A percentile compares a stretch with the other conserved stretches of the same genome.
These are phyloP conservation scores for Caenorhabditis imperialis DNA, from an alignment of 2,888 invertebrate genomes.

Conservation along the genomic window DNA sequence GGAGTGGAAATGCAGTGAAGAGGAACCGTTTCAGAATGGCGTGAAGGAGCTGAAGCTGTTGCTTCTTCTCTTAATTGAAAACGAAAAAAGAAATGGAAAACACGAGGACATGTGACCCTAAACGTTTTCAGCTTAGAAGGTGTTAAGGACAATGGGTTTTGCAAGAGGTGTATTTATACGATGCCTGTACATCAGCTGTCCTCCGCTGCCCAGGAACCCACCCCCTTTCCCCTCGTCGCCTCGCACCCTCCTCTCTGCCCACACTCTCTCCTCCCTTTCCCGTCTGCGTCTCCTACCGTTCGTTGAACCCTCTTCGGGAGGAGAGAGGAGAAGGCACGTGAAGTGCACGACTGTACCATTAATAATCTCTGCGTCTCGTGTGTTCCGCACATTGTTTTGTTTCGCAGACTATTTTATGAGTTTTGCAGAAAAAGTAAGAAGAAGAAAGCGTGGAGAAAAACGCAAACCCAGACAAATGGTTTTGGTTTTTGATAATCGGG, in stretches of 20 bases:
- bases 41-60: no score
- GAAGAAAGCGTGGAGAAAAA: not conserved
- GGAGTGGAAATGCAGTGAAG: slow-evolving; percentile 16
- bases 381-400: slow-evolving; percentile 4
- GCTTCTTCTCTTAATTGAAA: no score
- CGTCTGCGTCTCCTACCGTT: slow-evolving; percentile 28
- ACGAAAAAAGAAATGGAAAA: no score
- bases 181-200: slow-evolving; percentile 38
- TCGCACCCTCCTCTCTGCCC: slow-evolving; percentile 12
- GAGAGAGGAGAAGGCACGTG: slow-evolving; percentile 38
- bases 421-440: not conserved
- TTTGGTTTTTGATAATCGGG: slow-evolving; percentile 10
- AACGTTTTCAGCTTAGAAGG: no score
- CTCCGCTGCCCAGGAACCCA: slow-evolving; percentile 34
- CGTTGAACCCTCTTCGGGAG: slow-evolving; percentile 31
- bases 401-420: slow-evolving; percentile 4
- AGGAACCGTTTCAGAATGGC: slow-evolving; percentile 24
- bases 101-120: no score
- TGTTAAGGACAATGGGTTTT: no score
- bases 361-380: slow-evolving; percentile 12
- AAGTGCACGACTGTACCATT: slow-evolving; percentile 23
- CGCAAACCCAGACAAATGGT: slow-evolving; percentile 3
- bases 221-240: slow-evolving; percentile 22
- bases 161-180: slow-evolving; percentile 34
- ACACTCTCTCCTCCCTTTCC: slow-evolving; percentile 7